Evolutionary conservation across 2,113 vertebrate species (phyloP).

Genomic region (Entelurus aequoreus): DNA sequence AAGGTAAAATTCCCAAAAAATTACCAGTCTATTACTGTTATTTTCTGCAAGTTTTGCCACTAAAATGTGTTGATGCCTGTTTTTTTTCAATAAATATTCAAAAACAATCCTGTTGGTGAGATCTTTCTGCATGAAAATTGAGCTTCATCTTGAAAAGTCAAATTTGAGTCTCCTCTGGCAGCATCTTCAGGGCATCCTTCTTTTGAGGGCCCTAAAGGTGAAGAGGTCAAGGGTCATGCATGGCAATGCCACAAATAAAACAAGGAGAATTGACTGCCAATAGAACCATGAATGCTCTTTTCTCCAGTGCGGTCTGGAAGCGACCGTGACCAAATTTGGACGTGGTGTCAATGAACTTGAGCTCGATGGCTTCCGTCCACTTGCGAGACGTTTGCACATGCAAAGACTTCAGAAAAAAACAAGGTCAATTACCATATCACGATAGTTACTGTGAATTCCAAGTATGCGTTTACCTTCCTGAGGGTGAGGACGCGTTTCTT

Average conservation of each 20-base stretch:
- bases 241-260: not conserved
- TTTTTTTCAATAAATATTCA: constrained; percentile 29
- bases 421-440: not conserved
- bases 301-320: constrained; percentile 96
- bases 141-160: not conserved
- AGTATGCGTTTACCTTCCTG: constrained; percentile 77
- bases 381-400: constrained; percentile 89
- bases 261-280: not conserved
- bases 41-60: too few species aligned
- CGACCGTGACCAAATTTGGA: constrained; percentile 95
- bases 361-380: constrained; percentile 84
- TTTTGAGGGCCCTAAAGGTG: constrained; percentile 83
- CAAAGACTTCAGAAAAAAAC: constrained; percentile 73
- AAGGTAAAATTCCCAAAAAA: too few species aligned
- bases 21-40: too few species aligned
- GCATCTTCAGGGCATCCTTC: constrained; percentile 77
- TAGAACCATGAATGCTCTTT: constrained; percentile 90
- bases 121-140: not conserved
- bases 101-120: not conserved
- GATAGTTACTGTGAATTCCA: not conserved
- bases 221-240: constrained; percentile 16
- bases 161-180: constrained; percentile 46
- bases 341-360: constrained; percentile 97
- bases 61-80: too few species aligned
- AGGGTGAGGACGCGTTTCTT: constrained; percentile 94